Evolutionary conservation across 2,113 vertebrate genomes (phyloP).

Genomic region (Phylloscopus whistleri): DNA sequence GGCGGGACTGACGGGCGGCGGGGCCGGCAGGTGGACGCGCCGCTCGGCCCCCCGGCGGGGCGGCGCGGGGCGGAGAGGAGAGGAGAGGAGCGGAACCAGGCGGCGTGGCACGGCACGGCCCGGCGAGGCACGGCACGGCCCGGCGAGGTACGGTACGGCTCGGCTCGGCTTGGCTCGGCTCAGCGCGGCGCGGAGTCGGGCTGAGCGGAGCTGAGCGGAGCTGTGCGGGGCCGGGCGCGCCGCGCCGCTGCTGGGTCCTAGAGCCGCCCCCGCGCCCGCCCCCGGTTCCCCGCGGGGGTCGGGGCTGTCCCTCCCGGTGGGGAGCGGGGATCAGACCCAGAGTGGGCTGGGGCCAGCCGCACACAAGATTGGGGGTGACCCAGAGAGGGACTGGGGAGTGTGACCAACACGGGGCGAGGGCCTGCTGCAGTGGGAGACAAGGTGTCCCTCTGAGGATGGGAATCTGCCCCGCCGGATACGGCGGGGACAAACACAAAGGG

Average conservation of each 20-base stretch:
- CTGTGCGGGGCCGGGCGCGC: neutral
- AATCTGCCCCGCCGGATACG: neutral
- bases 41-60: neutral
- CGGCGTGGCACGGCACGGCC: neutral
- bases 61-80: neutral
- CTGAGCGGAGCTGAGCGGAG: neutral
- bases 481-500: neutral
- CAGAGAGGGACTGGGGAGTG: neutral
- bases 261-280: neutral
- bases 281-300: neutral
- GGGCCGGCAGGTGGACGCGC: neutral
- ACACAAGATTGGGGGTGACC: accelerated
- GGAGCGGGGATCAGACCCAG: neutral
- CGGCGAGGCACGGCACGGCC: neutral
- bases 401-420: neutral
- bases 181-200: neutral
- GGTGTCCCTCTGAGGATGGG: neutral
- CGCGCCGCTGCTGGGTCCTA: constrained; percentile 31
- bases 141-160: neutral
- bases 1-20: too few relatives aligned
- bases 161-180: neutral
- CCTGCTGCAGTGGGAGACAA: accelerated
- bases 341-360: neutral
- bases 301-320: neutral
- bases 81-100: constrained; percentile 6